Conservation (phyloP, 23 tunicate species). For the Pegea sp. region DNA sequence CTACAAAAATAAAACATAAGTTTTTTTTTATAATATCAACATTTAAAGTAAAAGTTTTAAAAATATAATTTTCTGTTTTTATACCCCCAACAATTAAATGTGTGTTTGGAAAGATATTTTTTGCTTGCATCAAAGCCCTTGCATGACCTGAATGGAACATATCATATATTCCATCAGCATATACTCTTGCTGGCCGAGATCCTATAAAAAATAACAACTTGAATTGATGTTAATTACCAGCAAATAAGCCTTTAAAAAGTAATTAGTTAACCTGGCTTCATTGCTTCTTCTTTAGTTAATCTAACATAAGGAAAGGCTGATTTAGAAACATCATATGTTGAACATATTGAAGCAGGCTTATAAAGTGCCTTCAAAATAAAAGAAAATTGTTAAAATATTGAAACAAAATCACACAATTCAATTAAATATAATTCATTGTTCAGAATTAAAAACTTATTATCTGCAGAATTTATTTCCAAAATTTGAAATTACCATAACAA, state of each 20-base stretch:
- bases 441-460: too few species aligned
- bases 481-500: too few species aligned
- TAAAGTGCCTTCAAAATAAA: constrained; percentile 23
- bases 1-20: too few species aligned
- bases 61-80: too few species aligned
- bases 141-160: constrained; percentile 99
- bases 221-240: not conserved
- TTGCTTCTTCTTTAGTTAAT: constrained; percentile 80
- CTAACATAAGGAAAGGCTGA: constrained; percentile 19
- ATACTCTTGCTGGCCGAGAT: constrained; percentile 66
- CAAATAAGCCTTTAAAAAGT: not conserved
- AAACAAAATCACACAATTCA: too few species aligned
- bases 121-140: constrained; percentile 94
- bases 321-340: constrained; percentile 10
- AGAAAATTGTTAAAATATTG: too few species aligned
- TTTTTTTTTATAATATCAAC: too few species aligned
- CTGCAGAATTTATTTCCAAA: too few species aligned
- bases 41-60: too few species aligned
- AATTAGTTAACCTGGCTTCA: constrained; percentile 6
- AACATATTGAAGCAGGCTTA: constrained; percentile 27
- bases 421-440: too few species aligned
- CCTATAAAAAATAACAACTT: constrained; percentile 1
- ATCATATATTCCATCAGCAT: constrained; percentile 99
- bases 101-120: constrained; percentile 84
- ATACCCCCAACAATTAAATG: constrained; percentile 86